Evolutionary conservation across 2,888 invertebrate species (phyloP), one percentile per base, ranked within the genome.

Genomic region (Stenodema calcarata): DNA sequence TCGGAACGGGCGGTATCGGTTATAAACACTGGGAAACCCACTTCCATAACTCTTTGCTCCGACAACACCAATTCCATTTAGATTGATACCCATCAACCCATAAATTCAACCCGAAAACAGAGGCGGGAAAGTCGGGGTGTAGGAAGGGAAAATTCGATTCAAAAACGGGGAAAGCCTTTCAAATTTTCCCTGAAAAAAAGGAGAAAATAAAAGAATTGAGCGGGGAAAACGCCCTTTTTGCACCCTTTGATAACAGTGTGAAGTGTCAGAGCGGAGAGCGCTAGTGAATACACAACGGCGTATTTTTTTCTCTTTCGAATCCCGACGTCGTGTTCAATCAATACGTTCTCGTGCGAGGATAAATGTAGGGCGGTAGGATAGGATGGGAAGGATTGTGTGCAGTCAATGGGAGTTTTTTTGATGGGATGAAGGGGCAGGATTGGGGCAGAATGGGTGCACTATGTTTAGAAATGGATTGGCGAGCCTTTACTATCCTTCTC

Each of bases 71-170:
- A 82, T 82, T 27, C 82, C 82, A 69, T 69, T 82, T 69, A 82
- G 82, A 82, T 82, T 82, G 82, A 82, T 82, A 82, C 82, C 47
- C 62, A 82, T 82, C 82, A 69, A 82, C 18, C 82, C 82, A 82
- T 82, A 82, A 82, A 82, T 82, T 82, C 42, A 62, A 12, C 27
- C 44, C 0, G 41, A 78, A 78, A 78, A 44, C 28, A 3, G n/a
- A 28, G 28, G 73, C 2, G 30, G 0, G n/a, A 16, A 14, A 35
- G 12, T 11, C 7, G 28, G 73, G 35, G 35, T 18, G 62, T n/a
- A 28, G 1, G 7, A 30, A 30, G 27, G 44, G 78, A 42, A 44
- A 42, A 18, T 41, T 78, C 44, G 78, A 44, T 44, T 78, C 44
- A 42, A 78, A 44, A 44, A 78, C 18, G 23, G 62, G 23, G 12